These are phyloP conservation scores for Balaeniceps rex DNA, from an alignment of 2,113 vertebrate species.

Conservation along the genomic window DNA sequence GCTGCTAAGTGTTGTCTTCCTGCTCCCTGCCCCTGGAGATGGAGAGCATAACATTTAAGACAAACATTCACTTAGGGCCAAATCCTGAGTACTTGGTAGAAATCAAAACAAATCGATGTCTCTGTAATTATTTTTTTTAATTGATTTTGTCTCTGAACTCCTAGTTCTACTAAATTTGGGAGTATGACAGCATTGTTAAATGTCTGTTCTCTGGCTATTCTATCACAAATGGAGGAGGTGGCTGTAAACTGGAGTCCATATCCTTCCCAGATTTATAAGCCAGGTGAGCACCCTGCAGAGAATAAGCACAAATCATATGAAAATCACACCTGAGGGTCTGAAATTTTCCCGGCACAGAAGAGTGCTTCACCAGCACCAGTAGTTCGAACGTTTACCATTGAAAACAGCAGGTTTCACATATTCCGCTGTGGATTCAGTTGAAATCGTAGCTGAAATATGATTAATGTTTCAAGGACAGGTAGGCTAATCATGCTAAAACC, in stretches of 20 bases:
- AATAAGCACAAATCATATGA: not conserved
- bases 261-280: not conserved
- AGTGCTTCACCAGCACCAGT: not conserved
- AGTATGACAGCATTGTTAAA: not conserved
- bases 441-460: not conserved
- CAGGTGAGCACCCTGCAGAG: not conserved
- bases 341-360: not conserved
- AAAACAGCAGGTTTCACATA: not conserved
- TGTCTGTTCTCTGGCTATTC: not conserved
- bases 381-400: not conserved
- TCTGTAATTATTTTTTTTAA: not conserved
- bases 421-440: not conserved
- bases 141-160: not conserved
- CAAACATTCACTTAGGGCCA: not conserved
- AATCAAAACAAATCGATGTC: not conserved
- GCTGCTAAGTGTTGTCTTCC: not conserved
- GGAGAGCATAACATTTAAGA: not conserved
- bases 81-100: not conserved
- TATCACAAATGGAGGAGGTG: not conserved
- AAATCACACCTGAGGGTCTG: not conserved
- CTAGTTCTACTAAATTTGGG: not conserved
- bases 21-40: not conserved
- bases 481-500: not conserved
- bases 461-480: not conserved
- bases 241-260: not conserved